Evolutionary conservation across 2,888 invertebrate genomes (phyloP).

Genomic region (Cosmopolites sordidus): DNA sequence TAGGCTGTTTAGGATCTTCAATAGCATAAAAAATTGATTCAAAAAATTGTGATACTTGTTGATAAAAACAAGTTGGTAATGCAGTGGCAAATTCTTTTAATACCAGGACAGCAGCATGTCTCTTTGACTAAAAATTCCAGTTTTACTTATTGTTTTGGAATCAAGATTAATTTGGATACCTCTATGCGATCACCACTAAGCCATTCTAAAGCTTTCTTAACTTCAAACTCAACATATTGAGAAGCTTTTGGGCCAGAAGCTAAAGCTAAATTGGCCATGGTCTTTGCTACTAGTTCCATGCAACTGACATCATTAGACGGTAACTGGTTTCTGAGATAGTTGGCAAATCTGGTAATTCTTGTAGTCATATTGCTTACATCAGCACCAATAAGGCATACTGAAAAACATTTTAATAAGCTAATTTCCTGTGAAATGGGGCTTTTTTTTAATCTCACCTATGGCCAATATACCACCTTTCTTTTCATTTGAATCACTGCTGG

Average conservation of each 20-base stretch:
- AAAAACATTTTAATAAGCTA: conserved; percentile 35
- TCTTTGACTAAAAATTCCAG: conserved; percentile 58
- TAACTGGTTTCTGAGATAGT: conserved; percentile 83
- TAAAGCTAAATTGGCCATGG: conserved; percentile 87
- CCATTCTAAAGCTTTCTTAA: conserved; percentile 95
- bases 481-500: conserved; percentile 86
- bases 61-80: conserved; percentile 96
- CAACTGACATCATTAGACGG: conserved; percentile 89
- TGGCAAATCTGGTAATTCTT: conserved; percentile 86
- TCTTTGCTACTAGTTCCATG: conserved; percentile 94
- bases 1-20: conserved; percentile 84
- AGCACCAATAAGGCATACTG: conserved; percentile 88
- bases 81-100: conserved; percentile 90
- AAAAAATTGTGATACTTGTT: conserved; percentile 89
- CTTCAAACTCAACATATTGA: conserved; percentile 97
- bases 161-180: conserved; percentile 39
- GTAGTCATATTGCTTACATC: conserved; percentile 91
- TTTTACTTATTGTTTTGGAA: background rate
- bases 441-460: conserved; percentile 59
- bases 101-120: conserved; percentile 89
- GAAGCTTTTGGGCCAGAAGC: conserved; percentile 91
- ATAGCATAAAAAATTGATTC: conserved; percentile 90
- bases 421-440: background rate
- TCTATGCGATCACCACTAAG: conserved; percentile 86
- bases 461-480: conserved; percentile 94